phyloP scores from a whole-genome alignment of 2,888 invertebrate species.

The Phortica okadai region DNA sequence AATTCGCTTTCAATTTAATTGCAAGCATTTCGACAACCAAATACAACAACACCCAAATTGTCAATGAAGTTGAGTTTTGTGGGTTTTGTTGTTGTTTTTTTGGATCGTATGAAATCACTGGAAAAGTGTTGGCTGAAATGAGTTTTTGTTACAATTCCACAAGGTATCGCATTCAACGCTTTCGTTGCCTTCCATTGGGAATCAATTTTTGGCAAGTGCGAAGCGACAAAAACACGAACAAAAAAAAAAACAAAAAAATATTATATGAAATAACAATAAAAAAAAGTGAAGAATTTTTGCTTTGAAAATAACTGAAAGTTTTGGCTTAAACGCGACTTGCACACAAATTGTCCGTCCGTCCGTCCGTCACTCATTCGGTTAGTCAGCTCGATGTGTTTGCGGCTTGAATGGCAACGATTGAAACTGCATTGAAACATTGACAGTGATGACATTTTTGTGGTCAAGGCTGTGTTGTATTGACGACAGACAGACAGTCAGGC shows the following conservation, averaged over 20 bases:
- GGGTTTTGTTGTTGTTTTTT: background rate
- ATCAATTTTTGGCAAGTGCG: constrained; percentile 14
- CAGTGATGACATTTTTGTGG: constrained; percentile 75
- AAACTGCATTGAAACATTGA: constrained; percentile 72
- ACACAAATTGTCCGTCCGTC: constrained; percentile 17
- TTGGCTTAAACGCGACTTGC: constrained; percentile 57
- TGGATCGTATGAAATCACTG: background rate
- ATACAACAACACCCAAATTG: constrained; percentile 31
- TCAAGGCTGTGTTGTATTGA: constrained; percentile 42
- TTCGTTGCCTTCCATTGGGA: constrained; percentile 15
- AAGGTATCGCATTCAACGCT: constrained; percentile 74
- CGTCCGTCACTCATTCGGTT: background rate
- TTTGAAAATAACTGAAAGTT: constrained; percentile 57
- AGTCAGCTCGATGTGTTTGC: constrained; percentile 24
- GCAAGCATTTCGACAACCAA: background rate
- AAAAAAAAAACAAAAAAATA: background rate
- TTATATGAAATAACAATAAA: constrained; percentile 20
- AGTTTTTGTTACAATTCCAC: constrained; percentile 55
- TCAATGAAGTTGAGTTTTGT: constrained; percentile 18
- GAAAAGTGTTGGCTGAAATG: background rate
- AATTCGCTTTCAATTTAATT: background rate
- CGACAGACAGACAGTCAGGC: background rate
- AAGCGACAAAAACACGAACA: background rate
- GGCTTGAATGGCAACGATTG: constrained; percentile 13
- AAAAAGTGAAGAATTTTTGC: constrained; percentile 44